Conservation (phyloP, 2,113 vertebrate species). For the Octodon degus region DNA sequence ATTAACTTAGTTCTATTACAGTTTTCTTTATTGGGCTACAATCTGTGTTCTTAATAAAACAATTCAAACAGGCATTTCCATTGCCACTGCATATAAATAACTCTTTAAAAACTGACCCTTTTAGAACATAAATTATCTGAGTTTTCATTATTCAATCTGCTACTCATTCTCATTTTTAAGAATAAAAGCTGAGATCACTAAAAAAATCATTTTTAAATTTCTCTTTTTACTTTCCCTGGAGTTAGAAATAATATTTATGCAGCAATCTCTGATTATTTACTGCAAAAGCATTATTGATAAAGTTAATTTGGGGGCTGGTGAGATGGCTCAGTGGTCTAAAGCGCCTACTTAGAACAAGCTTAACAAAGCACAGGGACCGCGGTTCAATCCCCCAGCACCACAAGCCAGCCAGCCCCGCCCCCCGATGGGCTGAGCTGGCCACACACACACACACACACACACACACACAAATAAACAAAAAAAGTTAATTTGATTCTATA, state of each 20-base stretch:
- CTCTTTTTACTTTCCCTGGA: conserved; percentile 20
- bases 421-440: too few species aligned
- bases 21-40: neutral
- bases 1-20: neutral
- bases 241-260: neutral
- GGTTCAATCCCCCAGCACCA: too few species aligned
- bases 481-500: neutral
- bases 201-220: neutral
- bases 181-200: neutral
- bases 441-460: too few species aligned
- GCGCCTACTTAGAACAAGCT: too few species aligned
- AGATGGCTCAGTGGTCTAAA: too few species aligned
- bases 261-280: neutral
- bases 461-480: too few species aligned
- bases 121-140: neutral
- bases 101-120: conserved; percentile 22
- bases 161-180: conserved; percentile 24
- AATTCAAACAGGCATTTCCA: neutral
- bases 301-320: neutral
- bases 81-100: neutral
- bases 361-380: too few species aligned
- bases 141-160: conserved; percentile 8
- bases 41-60: neutral
- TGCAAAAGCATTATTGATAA: neutral
- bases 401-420: too few species aligned